phyloP scores from a whole-genome alignment of 2,888 invertebrate genomes.

The Rhagonycha fulva region DNA sequence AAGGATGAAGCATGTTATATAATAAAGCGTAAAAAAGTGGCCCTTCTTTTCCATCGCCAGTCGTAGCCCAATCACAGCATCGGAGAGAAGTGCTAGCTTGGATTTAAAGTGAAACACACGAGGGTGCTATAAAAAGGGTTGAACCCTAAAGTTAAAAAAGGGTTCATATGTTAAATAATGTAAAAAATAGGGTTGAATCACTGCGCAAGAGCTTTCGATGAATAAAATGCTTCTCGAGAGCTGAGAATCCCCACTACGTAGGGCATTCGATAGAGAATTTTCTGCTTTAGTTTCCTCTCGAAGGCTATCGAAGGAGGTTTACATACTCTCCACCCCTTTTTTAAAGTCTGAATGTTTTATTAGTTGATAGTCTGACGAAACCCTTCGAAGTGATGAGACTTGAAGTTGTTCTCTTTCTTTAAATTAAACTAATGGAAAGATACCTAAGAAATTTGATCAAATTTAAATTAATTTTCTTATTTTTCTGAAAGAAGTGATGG shows the following conservation, averaged over 20 bases:
- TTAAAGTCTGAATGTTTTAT: neutral
- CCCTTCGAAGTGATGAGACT: neutral
- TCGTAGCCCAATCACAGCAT: conserved; percentile 4
- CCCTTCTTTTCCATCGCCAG: neutral
- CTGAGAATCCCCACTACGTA: conserved; percentile 34
- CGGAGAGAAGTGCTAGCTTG: neutral
- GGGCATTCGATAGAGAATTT: conserved; percentile 9
- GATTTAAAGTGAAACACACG: conserved; percentile 3
- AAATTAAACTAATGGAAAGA: neutral
- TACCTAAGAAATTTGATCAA: neutral
- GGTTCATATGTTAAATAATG: conserved; percentile 30
- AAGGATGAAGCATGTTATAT: neutral
- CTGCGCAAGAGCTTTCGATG: conserved; percentile 27
- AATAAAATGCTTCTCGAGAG: neutral
- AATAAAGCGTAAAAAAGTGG: neutral
- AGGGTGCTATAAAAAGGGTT: conserved; percentile 27
- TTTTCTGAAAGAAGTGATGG: neutral
- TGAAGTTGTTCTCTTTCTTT: neutral
- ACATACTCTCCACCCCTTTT: conserved; percentile 49
- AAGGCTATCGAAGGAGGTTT: conserved; percentile 41
- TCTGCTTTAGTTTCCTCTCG: conserved; percentile 24
- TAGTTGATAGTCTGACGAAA: neutral
- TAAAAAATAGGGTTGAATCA: conserved; percentile 33
- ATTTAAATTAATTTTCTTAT: neutral
- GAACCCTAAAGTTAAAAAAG: conserved; percentile 27